Evolutionary conservation across 2,888 invertebrate genomes (phyloP).

Genomic region (Folsomia manolachei): DNA sequence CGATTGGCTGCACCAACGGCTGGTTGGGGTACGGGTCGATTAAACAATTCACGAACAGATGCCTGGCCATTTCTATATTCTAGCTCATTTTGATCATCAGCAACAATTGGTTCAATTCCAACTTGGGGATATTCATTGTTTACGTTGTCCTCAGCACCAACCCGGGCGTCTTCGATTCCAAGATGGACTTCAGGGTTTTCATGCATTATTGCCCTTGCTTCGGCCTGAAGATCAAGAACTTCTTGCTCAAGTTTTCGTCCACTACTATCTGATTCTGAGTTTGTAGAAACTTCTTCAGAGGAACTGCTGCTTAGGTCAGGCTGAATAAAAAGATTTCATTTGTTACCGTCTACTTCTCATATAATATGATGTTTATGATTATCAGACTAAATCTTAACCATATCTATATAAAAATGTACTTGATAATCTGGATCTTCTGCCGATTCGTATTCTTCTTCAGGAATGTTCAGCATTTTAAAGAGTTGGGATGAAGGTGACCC

Average conservation of each 20-base stretch:
- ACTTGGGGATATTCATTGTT: too few relatives aligned
- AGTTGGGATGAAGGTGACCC: not conserved
- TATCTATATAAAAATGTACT: too few relatives aligned
- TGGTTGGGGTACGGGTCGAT: not conserved
- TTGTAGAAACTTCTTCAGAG: not conserved
- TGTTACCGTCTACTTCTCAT: not conserved
- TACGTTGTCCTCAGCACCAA: not conserved
- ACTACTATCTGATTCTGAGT: not conserved
- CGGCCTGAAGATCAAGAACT: not conserved
- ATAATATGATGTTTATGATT: not conserved
- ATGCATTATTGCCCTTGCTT: not conserved
- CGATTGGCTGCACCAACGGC: not conserved
- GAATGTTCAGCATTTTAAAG: not conserved
- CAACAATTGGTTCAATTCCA: not conserved
- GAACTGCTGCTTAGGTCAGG: not conserved
- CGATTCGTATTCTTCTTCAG: not conserved
- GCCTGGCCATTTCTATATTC: not conserved
- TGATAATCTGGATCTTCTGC: not conserved
- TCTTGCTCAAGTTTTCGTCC: not conserved
- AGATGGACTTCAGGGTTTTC: not conserved
- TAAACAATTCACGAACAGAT: not conserved
- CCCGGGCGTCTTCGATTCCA: not conserved
- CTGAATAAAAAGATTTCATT: not conserved
- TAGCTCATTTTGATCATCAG: not conserved
- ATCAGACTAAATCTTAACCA: too few relatives aligned